Percentiles rank a stretch among this genome's conserved stretches.
Evolutionary conservation across 2,113 vertebrate species (phyloP).

Genomic region (Sarotherodon lohbergeri): DNA sequence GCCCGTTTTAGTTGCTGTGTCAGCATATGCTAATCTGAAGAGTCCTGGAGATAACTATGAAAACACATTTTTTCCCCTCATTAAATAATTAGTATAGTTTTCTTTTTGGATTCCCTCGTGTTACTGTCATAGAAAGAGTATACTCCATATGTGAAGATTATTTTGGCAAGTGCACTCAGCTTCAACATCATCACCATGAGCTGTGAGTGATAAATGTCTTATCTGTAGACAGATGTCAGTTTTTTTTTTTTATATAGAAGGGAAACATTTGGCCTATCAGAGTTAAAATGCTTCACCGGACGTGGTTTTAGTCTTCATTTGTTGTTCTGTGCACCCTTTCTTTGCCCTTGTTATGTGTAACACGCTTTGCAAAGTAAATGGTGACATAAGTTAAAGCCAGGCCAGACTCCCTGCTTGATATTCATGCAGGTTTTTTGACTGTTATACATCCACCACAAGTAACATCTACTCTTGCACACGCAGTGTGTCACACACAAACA

Average conservation of each 20-base stretch:
- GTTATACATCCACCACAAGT: not conserved
- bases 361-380: not conserved
- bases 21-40: slow-evolving; percentile 12
- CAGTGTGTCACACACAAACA: not conserved
- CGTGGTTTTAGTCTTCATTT: not conserved
- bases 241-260: not conserved
- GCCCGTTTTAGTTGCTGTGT: slow-evolving; percentile 20
- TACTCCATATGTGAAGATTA: not conserved
- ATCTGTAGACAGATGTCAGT: not conserved
- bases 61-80: fast-evolving
- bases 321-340: not conserved
- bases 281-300: not conserved
- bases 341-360: not conserved
- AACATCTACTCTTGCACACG: not conserved
- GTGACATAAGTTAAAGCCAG: not conserved
- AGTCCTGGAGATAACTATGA: not conserved
- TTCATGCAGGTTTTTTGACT: not conserved
- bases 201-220: not conserved
- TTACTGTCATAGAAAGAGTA: not conserved
- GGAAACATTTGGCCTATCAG: not conserved
- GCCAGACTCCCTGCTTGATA: not conserved
- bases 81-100: not conserved
- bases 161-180: not conserved
- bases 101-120: not conserved
- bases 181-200: not conserved